phyloP scores from a whole-genome alignment of 2,113 vertebrate species.

The Entelurus aequoreus region DNA sequence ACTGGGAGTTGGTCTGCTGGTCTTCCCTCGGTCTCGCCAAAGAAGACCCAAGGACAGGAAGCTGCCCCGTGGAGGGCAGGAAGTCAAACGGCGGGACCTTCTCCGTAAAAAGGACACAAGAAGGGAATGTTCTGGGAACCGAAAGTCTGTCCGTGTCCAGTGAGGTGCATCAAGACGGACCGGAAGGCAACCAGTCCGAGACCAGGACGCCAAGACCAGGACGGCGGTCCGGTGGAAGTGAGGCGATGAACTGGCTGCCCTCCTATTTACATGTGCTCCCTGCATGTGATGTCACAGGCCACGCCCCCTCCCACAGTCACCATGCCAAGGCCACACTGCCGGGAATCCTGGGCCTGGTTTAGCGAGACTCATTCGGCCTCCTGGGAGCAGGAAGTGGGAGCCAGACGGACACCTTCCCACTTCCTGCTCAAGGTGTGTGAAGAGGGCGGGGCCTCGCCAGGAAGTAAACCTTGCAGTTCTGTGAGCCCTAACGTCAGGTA shows the following conservation, averaged over 20 bases:
- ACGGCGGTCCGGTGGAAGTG: too few species aligned
- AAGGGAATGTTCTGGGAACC: slow-evolving; percentile 12
- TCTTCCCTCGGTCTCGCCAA: too few species aligned
- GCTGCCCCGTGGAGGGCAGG: slow-evolving; percentile 43
- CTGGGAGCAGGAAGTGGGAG: too few species aligned
- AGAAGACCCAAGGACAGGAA: slow-evolving; percentile 28
- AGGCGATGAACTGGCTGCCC: slow-evolving; percentile 46
- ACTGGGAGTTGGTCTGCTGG: too few species aligned
- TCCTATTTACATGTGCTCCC: slow-evolving; percentile 45
- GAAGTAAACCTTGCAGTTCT: slow-evolving; percentile 66
- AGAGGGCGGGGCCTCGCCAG: slow-evolving; percentile 30
- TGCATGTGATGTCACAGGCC: slow-evolving; percentile 32
- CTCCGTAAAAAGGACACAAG: slow-evolving; percentile 30
- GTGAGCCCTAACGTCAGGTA: slow-evolving; percentile 55
- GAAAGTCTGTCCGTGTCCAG: too few species aligned
- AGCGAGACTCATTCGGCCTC: too few species aligned
- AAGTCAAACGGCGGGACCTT: slow-evolving; percentile 47
- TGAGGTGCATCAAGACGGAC: slow-evolving; percentile 15
- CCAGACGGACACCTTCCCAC: too few species aligned
- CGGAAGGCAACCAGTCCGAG: slow-evolving; percentile 42
- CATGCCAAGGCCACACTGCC: too few species aligned
- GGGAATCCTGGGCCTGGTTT: neutral
- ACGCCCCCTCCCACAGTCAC: slow-evolving; percentile 7
- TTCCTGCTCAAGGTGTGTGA: neutral
- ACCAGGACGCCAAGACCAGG: slow-evolving; percentile 5